Evolutionary conservation across 2,113 vertebrate genomes (phyloP).

Genomic region (Peromyscus maniculatus): DNA sequence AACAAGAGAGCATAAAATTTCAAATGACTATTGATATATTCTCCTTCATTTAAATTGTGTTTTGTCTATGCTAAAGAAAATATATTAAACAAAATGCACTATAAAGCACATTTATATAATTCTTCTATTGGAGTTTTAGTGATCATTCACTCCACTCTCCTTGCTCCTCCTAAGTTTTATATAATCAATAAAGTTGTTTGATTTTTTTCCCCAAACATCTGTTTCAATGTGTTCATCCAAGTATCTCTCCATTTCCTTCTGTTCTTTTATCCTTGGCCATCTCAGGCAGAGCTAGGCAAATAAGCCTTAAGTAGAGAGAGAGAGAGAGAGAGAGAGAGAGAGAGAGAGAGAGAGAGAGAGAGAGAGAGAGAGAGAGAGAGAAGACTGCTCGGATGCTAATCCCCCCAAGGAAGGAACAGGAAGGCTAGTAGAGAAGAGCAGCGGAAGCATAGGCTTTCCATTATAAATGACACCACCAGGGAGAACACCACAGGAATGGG

Average conservation of each 20-base stretch:
- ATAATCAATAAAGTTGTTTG: not conserved
- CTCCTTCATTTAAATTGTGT: not conserved
- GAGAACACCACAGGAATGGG: not conserved
- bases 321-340: not conserved
- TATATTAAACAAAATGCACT: not conserved
- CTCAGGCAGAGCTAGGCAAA: not conserved
- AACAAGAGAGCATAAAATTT: slow-evolving; percentile 27
- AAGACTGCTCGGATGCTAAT: slow-evolving; percentile 47
- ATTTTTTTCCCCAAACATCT: not conserved
- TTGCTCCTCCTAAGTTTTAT: not conserved
- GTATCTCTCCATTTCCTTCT: not conserved
- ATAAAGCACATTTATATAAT: not conserved
- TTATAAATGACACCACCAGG: not conserved
- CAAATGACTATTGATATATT: not conserved
- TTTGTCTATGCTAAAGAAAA: not conserved
- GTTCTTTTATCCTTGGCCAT: not conserved
- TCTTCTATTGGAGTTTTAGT: not conserved
- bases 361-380: slow-evolving; percentile 1
- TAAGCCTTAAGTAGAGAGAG: not conserved
- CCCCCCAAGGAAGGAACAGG: slow-evolving; percentile 23
- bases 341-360: not conserved
- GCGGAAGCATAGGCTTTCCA: not conserved
- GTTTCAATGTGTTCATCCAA: not conserved
- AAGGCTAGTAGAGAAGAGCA: slow-evolving; percentile 37
- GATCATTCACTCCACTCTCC: not conserved